Evolutionary conservation across 92 coral and sea anemone genomes (phyloP).

Genomic region (Pocillopora meandrina): DNA sequence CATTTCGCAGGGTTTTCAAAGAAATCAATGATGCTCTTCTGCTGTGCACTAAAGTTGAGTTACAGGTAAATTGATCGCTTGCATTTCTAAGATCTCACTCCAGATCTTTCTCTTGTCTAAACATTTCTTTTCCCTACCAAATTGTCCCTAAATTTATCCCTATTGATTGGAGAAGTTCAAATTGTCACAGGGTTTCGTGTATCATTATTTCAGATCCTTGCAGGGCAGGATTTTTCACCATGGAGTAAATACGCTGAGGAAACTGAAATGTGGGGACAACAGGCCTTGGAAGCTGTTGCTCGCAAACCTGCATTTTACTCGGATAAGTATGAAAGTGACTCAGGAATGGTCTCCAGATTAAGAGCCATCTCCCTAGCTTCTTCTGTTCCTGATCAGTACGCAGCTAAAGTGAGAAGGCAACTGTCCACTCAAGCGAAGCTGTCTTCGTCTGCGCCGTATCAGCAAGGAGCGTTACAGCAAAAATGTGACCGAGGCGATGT

Average conservation of each 20-base stretch:
- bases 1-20: slow-evolving; percentile 51
- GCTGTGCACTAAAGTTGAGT: slow-evolving; percentile 66
- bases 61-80: slow-evolving; percentile 42
- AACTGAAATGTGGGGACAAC: slow-evolving; percentile 86
- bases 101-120: no score
- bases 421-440: slow-evolving; percentile 62
- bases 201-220: slow-evolving; percentile 42
- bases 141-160: neutral
- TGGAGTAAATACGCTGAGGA: slow-evolving; percentile 98
- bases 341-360: slow-evolving; percentile 51
- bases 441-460: slow-evolving; percentile 80
- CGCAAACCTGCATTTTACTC: slow-evolving; percentile 50
- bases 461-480: slow-evolving; percentile 47
- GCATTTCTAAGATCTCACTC: no score
- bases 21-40: slow-evolving; percentile 73
- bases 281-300: slow-evolving; percentile 75
- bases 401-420: slow-evolving; percentile 50
- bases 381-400: slow-evolving; percentile 44
- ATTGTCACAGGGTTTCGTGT: neutral
- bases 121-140: no score
- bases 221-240: slow-evolving; percentile 84
- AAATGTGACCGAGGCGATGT: slow-evolving; percentile 34
- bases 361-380: slow-evolving; percentile 76
- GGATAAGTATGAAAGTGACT: slow-evolving; percentile 43
- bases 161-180: no score